Conservation (phyloP, 1,140 invertebrate species). For the Ganaspis sp. region DNA sequence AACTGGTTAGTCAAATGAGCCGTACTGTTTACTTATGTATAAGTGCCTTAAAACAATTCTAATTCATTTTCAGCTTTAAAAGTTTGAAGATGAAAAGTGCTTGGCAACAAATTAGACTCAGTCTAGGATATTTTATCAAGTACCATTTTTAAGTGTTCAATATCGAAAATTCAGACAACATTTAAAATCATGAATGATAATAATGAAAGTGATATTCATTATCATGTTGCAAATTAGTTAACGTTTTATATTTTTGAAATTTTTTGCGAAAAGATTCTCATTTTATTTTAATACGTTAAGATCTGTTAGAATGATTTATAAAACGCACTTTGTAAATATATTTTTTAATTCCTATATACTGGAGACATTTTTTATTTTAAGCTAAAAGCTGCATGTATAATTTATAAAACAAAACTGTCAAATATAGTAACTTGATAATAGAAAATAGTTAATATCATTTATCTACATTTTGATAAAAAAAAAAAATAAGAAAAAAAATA, state of each 20-base stretch:
- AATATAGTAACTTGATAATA: background rate
- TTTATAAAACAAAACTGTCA: background rate
- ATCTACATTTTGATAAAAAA: background rate
- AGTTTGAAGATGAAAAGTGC: background rate
- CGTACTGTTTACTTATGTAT: conserved; percentile 46
- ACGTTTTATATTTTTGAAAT: too few relatives aligned
- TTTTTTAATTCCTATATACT: background rate
- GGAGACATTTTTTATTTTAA: background rate
- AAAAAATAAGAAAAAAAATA: background rate
- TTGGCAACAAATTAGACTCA: background rate
- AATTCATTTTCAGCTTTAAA: conserved; percentile 44
- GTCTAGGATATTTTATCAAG: too few relatives aligned
- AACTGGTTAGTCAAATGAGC: conserved; percentile 27
- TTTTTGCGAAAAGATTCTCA: background rate
- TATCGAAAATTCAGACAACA: too few relatives aligned
- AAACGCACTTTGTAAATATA: conserved; percentile 8
- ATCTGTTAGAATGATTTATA: conserved; percentile 2
- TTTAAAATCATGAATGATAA: too few relatives aligned
- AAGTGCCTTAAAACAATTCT: conserved; percentile 53
- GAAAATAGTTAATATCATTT: conserved; percentile 3
- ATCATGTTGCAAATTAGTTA: too few relatives aligned
- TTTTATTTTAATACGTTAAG: background rate
- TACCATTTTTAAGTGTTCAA: too few relatives aligned
- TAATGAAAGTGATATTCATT: too few relatives aligned
- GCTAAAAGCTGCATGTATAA: background rate